These are phyloP conservation scores for Wasmannia auropunctata DNA, from an alignment of 1,140 invertebrate genomes.

Conservation along the genomic window DNA sequence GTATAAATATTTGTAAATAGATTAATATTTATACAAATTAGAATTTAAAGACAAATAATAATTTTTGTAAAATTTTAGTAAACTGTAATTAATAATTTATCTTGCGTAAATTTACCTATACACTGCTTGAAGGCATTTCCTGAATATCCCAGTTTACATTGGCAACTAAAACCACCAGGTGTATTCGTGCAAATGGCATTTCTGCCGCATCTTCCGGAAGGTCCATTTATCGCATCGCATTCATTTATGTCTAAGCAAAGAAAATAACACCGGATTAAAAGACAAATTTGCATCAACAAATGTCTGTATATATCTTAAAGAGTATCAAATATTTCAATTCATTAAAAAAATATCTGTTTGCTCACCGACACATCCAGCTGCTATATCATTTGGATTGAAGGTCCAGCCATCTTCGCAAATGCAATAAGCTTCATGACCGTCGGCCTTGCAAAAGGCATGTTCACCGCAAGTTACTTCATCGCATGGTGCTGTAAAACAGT, in stretches of 20 bases:
- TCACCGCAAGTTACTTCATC: conserved; percentile 95
- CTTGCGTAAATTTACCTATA: conserved; percentile 84
- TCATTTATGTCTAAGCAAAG: conserved; percentile 93
- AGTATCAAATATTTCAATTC: neutral
- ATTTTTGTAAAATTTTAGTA: neutral
- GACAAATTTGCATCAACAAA: neutral
- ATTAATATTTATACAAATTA: neutral
- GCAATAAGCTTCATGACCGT: conserved; percentile 95
- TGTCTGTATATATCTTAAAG: neutral
- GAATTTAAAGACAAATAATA: neutral
- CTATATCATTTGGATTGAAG: conserved; percentile 94
- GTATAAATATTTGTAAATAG: neutral
- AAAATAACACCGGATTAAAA: conserved; percentile 55
- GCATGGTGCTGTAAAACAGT: conserved; percentile 89
- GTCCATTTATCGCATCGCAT: conserved; percentile 92
- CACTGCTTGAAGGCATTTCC: conserved; percentile 93
- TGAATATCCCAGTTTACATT: conserved; percentile 92
- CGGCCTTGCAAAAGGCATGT: conserved; percentile 95
- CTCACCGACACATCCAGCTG: conserved; percentile 93
- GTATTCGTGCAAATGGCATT: conserved; percentile 95
- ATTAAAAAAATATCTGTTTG: conserved; percentile 20
- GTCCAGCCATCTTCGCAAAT: conserved; percentile 97
- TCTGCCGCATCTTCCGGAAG: conserved; percentile 92
- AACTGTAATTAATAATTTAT: neutral
- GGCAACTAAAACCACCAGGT: conserved; percentile 91